These are phyloP conservation scores for Protodeltote pygarga DNA, from an alignment of 2,888 invertebrate genomes.

Conservation along the genomic window DNA sequence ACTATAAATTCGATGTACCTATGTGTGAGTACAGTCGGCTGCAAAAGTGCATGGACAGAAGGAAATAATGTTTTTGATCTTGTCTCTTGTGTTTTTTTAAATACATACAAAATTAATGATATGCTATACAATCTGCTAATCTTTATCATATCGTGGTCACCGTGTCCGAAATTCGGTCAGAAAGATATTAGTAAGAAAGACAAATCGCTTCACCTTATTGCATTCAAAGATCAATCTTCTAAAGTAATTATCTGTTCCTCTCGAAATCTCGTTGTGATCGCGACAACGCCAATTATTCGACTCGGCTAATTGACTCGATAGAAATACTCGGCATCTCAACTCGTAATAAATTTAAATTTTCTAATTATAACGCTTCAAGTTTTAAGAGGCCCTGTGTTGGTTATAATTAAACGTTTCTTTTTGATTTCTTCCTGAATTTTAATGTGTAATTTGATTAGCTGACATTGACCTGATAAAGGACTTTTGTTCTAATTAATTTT, in stretches of 20 bases:
- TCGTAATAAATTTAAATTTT: slow-evolving; percentile 46
- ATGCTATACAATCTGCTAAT: too few relatives aligned
- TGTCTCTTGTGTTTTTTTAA: too few relatives aligned
- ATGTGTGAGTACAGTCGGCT: too few relatives aligned
- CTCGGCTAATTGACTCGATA: slow-evolving; percentile 46
- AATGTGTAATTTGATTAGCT: slow-evolving; percentile 2
- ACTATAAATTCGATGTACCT: too few relatives aligned
- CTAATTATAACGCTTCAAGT: slow-evolving; percentile 35
- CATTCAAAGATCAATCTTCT: slow-evolving; percentile 21
- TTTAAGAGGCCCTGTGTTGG: slow-evolving; percentile 14
- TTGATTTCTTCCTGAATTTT: slow-evolving; percentile 16
- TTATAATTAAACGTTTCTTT: too few relatives aligned
- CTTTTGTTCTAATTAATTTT: neutral
- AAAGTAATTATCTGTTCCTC: slow-evolving; percentile 26
- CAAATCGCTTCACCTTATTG: too few relatives aligned
- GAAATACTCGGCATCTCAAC: slow-evolving; percentile 34
- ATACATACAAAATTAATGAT: too few relatives aligned
- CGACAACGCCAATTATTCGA: slow-evolving; percentile 36
- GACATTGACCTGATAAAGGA: neutral
- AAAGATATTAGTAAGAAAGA: too few relatives aligned
- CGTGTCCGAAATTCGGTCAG: too few relatives aligned
- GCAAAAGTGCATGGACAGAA: too few relatives aligned
- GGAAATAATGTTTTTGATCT: too few relatives aligned
- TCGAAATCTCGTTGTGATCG: slow-evolving; percentile 32
- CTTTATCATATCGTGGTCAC: too few relatives aligned